Base-by-base conservation (phyloP, 2,888 invertebrate species). In the Ferrisia virgata region DNA sequence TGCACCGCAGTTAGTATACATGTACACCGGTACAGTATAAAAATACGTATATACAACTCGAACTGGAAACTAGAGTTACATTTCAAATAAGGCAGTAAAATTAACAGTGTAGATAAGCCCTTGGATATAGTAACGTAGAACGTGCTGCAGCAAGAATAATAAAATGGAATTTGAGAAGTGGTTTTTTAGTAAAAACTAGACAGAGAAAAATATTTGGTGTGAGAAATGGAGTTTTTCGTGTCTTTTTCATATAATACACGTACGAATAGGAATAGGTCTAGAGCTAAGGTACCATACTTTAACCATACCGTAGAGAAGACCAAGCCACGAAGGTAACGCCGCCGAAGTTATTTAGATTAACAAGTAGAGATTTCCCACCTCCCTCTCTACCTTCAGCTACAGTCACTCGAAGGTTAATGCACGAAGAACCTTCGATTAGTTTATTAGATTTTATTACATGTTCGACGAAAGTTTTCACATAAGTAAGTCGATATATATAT, bases 1-100 rank as follows among this genome's bases (percentile, higher is more conserved):
- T n/a, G n/a, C n/a, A n/a, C n/a, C n/a, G n/a, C n/a, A n/a, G n/a
- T n/a, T n/a, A n/a, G n/a, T n/a, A n/a, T n/a, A n/a, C n/a, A n/a
- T n/a, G n/a, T n/a, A n/a, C n/a, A n/a, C n/a, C n/a, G 9, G 31
- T 69, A 25, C 28, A 18, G 58, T 64, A 64, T 64, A 72, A 72
- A 72, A 72, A 72, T 36, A n/a, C n/a, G n/a, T n/a, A n/a, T n/a
- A 81, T 81, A 81, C 81, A 64, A 58, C 47, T 36, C 6, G 80
- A n/a, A 80, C 11, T 28, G 31, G 53, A 80, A 43, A 18, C 43
- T n/a, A 39, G 25, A 81, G 40, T 28, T 80, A 80, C 53, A 53
- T 81, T 64, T 81, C 36, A 81, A 81, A 81, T 31, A 53, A 81
- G 81, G 81, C 81, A 33, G 81, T 81, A 81, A 81, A 81, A 81